phyloP scores from a whole-genome alignment of 2,113 vertebrate genomes.

The Perca schrenkii region DNA sequence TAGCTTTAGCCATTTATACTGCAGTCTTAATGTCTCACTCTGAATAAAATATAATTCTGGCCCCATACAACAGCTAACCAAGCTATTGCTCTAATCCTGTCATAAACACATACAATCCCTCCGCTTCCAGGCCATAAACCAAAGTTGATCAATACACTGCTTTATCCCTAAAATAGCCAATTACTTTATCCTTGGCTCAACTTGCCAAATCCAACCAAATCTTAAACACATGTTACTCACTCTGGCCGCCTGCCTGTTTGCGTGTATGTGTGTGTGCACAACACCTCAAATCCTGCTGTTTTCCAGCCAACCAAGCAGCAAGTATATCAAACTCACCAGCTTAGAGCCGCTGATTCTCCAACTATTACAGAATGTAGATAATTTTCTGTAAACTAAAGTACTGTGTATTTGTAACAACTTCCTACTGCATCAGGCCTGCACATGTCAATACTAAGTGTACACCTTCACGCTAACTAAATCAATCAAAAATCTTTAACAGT shows the following conservation, averaged over 20 bases:
- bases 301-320: conserved; percentile 32
- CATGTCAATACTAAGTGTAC: neutral
- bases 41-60: neutral
- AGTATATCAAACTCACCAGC: conserved; percentile 19
- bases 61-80: neutral
- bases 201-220: conserved; percentile 61
- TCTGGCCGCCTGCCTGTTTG: conserved; percentile 12
- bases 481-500: neutral
- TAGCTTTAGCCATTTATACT: neutral
- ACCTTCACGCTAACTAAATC: neutral
- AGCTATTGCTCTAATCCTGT: neutral
- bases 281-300: conserved; percentile 25
- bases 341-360: conserved; percentile 16
- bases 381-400: neutral
- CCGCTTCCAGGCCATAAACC: conserved; percentile 42
- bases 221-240: conserved; percentile 55
- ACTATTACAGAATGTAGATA: neutral
- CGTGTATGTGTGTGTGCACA: neutral
- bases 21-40: neutral
- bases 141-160: conserved; percentile 50
- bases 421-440: neutral
- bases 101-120: conserved; percentile 42
- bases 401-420: neutral
- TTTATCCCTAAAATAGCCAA: conserved; percentile 39
- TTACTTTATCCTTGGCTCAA: conserved; percentile 50